These are phyloP conservation scores for Octomys mimax DNA, from an alignment of 2,797 vertebrate species.

Conservation along the genomic window DNA sequence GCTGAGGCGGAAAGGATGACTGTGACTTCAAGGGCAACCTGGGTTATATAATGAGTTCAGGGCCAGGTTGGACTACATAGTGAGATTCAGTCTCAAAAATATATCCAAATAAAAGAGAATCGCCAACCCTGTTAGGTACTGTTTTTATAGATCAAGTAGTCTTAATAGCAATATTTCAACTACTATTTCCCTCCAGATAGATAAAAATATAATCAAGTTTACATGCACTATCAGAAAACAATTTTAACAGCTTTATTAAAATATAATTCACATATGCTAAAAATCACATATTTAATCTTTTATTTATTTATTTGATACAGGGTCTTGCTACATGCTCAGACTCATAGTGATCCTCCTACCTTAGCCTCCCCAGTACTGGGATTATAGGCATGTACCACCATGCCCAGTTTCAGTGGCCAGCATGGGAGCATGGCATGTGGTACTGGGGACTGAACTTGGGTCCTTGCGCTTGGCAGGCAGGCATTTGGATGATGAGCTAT, in stretches of 20 bases:
- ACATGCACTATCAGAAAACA: neutral
- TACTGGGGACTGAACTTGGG: no score
- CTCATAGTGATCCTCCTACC: no score
- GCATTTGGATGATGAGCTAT: no score
- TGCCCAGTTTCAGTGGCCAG: no score
- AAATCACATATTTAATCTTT: neutral
- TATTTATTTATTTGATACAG: no score
- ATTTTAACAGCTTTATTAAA: neutral
- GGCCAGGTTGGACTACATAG: neutral
- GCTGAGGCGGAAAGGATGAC: neutral
- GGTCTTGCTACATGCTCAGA: no score
- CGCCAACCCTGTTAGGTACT: neutral
- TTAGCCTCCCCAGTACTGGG: no score
- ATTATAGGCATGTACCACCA: no score
- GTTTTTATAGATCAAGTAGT: neutral
- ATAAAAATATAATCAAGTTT: neutral
- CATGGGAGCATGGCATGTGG: no score
- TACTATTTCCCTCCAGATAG: neutral
- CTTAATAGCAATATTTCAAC: neutral
- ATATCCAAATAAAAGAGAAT: neutral
- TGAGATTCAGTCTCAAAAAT: neutral
- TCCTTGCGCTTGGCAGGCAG: no score
- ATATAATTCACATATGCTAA: neutral
- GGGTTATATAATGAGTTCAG: no score
- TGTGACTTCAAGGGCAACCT: neutral